Base-by-base conservation (phyloP, 2,797 vertebrate species). In the Dallia pectoralis region DNA sequence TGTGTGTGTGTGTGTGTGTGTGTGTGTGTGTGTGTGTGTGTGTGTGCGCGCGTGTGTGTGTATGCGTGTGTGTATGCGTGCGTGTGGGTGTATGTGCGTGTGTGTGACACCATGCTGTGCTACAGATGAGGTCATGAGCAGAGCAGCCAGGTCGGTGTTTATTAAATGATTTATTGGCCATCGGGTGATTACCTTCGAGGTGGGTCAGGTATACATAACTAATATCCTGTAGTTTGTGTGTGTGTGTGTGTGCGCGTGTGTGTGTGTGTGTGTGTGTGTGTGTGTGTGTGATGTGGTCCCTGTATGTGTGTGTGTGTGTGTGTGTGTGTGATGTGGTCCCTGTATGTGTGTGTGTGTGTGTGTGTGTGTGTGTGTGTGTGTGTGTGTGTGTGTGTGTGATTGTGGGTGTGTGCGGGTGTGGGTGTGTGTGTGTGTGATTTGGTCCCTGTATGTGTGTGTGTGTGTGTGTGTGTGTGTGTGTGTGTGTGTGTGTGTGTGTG, bases 61-160 rank as follows among this genome's bases (percentile, higher is more conserved):
- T n/a, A n/a, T n/a, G n/a, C 7, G 33, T 36, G 33, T 36, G 33
- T 36, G 33, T 36, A 7, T 36, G 33, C 7, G 33, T 36, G 33
- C 7, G 33, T 36, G 33, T 36, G 33, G 3, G 33, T 36, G 33
- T 36, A 7, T 36, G 33, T 36, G 33, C 7, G 33, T 36, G 33
- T 36, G 33, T 36, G 33, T 36, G 33, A 36, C 33, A 36, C 18
- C 56, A n/a, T 19, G 56, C 56, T 47, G 19, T 14, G 65, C n/a
- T 47, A 27, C 74, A 70, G 71, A 76, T 84, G 70, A 80, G 77
- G 78, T 81, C 72, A 76, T 76, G 77, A 83, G 86, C 70, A 80
- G 69, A 84, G 74, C 70, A 75, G 73, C 51, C 73, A 73, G 33
- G 33, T 36, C 33, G 33, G 33, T 73, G 71, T 77, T 47, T 79